phyloP scores from a whole-genome alignment of 2,888 invertebrate genomes.

The Drepanosiphum platanoidis region DNA sequence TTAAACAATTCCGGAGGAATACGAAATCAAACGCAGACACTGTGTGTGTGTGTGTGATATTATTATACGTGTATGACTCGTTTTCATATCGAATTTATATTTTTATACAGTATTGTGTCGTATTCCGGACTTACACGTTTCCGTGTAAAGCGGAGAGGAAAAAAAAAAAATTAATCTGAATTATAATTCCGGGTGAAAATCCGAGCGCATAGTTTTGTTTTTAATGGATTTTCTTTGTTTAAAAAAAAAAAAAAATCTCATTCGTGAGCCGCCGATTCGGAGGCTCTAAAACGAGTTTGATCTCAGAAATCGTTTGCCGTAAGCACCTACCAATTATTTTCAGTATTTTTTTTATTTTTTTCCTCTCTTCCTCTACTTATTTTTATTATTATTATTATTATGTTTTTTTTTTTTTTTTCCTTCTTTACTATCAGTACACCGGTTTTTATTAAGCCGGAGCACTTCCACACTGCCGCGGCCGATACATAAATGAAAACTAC shows the following conservation, averaged over 20 bases:
- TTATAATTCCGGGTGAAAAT: constrained; percentile 47
- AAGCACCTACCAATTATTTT: constrained; percentile 62
- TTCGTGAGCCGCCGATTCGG: constrained; percentile 56
- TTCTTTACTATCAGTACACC: constrained; percentile 38
- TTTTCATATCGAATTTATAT: not conserved
- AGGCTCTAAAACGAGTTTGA: constrained; percentile 60
- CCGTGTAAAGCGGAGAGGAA: not conserved
- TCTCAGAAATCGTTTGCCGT: constrained; percentile 60
- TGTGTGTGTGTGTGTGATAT: too few relatives aligned
- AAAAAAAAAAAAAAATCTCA: constrained; percentile 32
- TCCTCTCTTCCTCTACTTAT: not conserved
- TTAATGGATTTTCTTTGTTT: constrained; percentile 62
- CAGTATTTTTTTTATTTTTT: constrained; percentile 36
- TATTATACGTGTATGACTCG: too few relatives aligned
- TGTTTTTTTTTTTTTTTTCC: constrained; percentile 14
- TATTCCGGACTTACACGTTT: not conserved
- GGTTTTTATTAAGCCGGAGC: constrained; percentile 58
- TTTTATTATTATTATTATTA: too few relatives aligned
- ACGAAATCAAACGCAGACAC: not conserved
- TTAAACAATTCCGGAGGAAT: not conserved
- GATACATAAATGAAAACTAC: constrained; percentile 55
- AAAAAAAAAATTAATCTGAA: constrained; percentile 31
- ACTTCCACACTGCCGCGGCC: constrained; percentile 15
- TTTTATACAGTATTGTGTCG: not conserved
- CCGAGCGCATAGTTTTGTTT: not conserved